Evolutionary conservation across 2,113 vertebrate genomes (phyloP).

Genomic region (Clarias gariepinus): DNA sequence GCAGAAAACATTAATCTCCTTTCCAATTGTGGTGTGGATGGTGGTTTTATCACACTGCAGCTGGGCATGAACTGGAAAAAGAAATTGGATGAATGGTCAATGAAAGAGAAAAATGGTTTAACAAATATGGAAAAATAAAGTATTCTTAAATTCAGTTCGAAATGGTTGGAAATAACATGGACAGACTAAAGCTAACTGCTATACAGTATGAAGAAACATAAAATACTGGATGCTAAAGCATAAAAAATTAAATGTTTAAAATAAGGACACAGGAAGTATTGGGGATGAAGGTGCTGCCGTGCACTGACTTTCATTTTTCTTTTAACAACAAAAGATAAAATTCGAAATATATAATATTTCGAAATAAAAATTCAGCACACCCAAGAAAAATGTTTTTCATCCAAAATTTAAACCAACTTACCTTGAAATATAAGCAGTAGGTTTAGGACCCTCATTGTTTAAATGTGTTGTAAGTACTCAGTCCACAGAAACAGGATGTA

Average conservation of each 20-base stretch:
- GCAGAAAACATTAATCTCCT: slow-evolving; percentile 60
- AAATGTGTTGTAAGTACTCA: background rate
- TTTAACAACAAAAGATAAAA: background rate
- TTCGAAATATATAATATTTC: too few species aligned
- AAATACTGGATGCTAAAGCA: background rate
- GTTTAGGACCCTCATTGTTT: slow-evolving; percentile 56
- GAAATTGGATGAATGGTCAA: background rate
- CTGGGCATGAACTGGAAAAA: slow-evolving; percentile 59
- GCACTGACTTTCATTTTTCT: background rate
- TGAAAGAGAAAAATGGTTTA: background rate
- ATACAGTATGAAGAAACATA: background rate
- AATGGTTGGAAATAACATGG: background rate
- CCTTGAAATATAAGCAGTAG: slow-evolving; percentile 58
- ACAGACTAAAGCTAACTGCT: too few species aligned
- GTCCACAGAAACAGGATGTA: slow-evolving; percentile 47
- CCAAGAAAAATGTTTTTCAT: background rate
- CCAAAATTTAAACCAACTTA: slow-evolving; percentile 49
- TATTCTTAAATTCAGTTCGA: background rate
- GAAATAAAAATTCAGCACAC: background rate
- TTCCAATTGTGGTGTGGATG: slow-evolving; percentile 56
- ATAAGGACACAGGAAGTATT: background rate
- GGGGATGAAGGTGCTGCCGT: background rate
- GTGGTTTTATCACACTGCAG: slow-evolving; percentile 60
- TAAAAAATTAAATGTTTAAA: background rate
- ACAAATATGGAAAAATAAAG: background rate